phyloP scores from a whole-genome alignment of 2,888 invertebrate genomes.

The Morpho achilles region DNA sequence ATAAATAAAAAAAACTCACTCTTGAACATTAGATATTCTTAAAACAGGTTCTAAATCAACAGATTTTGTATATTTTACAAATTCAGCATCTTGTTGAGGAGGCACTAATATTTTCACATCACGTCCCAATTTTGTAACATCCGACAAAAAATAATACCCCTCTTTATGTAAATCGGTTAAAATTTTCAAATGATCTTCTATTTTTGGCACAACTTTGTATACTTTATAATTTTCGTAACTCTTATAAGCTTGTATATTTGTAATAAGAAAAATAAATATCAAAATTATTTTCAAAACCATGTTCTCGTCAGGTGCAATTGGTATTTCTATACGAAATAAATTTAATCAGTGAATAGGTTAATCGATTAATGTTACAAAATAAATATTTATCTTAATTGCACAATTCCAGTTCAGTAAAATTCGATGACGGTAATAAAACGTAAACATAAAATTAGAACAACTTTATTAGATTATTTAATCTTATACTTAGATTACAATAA shows the following conservation, averaged over 20 bases:
- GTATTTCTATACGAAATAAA: no score
- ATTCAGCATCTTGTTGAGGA: slow-evolving; percentile 33
- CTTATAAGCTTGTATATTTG: slow-evolving; percentile 39
- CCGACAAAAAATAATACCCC: no score
- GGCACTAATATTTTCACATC: no score
- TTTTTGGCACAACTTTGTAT: slow-evolving; percentile 67
- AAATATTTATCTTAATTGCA: slow-evolving; percentile 7
- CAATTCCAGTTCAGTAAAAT: neutral
- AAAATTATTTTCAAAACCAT: slow-evolving; percentile 6
- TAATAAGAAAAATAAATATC: neutral
- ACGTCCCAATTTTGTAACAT: no score
- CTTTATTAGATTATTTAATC: no score
- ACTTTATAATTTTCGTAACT: slow-evolving; percentile 74
- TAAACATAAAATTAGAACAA: no score
- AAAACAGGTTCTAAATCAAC: slow-evolving; percentile 35
- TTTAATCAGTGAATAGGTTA: no score
- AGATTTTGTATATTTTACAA: slow-evolving; percentile 32
- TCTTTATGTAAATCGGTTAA: no score
- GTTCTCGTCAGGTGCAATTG: no score
- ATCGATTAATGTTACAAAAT: no score
- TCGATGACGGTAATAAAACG: neutral
- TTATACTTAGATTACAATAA: no score
- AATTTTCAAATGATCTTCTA: slow-evolving; percentile 24
- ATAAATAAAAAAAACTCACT: slow-evolving; percentile 30
- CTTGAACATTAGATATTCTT: slow-evolving; percentile 41